Evolutionary conservation across 2,888 invertebrate species (phyloP), one percentile per base, ranked within the genome.

Genomic region (Erynnis tages): DNA sequence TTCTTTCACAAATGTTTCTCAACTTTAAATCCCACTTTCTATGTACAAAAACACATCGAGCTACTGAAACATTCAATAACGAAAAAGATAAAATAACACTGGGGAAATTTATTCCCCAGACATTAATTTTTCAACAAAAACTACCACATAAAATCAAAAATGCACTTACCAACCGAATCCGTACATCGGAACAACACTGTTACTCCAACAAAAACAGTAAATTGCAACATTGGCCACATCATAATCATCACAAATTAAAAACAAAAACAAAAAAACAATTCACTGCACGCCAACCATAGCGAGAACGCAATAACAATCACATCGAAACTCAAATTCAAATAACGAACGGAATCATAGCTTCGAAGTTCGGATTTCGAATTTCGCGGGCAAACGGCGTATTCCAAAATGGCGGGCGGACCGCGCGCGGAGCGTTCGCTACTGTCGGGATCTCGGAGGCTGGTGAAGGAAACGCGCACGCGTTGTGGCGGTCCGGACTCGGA

Each of bases 151-250:
- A 32, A 34, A n/a, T 34, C 27, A 37, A 53, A 41, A 43, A 43
- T 48, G 10, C 68, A 80, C 87, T 86, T 67, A 87, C 87, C 86
- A 52, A 86, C 76, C 30, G 86, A 86, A 71, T 83, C 84, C 75
- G 86, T 85, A 65, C 77, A 78, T 55, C 73, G 74, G 61, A 83
- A 79, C 66, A 86, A 74, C 82, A 86, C 84, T 80, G 84, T 75
- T 79, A 86, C 71, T 84, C 83, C 85, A 66, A 82, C 70, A 70
- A 83, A 67, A 62, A 81, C 60, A 49, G 66, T 61, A 60, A 78
- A 71, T 60, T 61, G 64, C 53, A 49, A 23, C 48, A 40, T 30
- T 32, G 48, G 17, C 30, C 82, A 83, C 83, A 76, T 76, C 73
- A 79, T 76, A 82, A n/a, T n/a, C n/a, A n/a, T n/a, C n/a, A n/a